These are phyloP conservation scores for Dynastes hyllus DNA, from an alignment of 2,888 invertebrate species.

Conservation along the genomic window DNA sequence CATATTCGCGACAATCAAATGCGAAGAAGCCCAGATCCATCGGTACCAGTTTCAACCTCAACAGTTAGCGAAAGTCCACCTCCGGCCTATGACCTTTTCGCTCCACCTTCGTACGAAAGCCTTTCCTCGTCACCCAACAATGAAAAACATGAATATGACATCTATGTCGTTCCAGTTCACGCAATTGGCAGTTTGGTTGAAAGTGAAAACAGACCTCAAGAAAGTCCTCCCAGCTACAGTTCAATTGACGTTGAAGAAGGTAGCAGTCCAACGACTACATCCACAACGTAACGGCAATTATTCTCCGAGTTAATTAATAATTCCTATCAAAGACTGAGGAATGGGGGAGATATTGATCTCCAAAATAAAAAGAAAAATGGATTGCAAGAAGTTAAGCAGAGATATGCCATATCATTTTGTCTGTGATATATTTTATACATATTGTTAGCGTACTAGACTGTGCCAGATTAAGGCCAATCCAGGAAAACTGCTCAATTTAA, in stretches of 20 bases:
- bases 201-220: slow-evolving; percentile 50
- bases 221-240: slow-evolving; percentile 61
- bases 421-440: slow-evolving; percentile 25
- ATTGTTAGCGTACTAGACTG: background rate
- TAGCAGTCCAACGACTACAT: slow-evolving; percentile 33
- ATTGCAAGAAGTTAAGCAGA: background rate
- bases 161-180: slow-evolving; percentile 72
- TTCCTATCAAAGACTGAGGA: slow-evolving; percentile 30
- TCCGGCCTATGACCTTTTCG: slow-evolving; percentile 74
- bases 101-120: slow-evolving; percentile 74
- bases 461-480: background rate
- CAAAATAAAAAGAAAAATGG: background rate
- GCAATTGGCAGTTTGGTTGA: slow-evolving; percentile 65
- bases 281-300: slow-evolving; percentile 28
- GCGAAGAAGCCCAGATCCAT: slow-evolving; percentile 53
- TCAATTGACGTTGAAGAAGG: slow-evolving; percentile 35
- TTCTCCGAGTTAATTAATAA: background rate
- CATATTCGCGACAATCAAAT: slow-evolving; percentile 54
- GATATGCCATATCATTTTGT: slow-evolving; percentile 16
- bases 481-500: background rate
- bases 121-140: slow-evolving; percentile 61
- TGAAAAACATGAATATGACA: slow-evolving; percentile 71
- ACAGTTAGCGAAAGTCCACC: slow-evolving; percentile 66
- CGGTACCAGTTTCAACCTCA: slow-evolving; percentile 45
- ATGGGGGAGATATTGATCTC: slow-evolving; percentile 19